Conservation (phyloP, 2,888 invertebrate genomes). For the Lasioglossum malachurum region DNA sequence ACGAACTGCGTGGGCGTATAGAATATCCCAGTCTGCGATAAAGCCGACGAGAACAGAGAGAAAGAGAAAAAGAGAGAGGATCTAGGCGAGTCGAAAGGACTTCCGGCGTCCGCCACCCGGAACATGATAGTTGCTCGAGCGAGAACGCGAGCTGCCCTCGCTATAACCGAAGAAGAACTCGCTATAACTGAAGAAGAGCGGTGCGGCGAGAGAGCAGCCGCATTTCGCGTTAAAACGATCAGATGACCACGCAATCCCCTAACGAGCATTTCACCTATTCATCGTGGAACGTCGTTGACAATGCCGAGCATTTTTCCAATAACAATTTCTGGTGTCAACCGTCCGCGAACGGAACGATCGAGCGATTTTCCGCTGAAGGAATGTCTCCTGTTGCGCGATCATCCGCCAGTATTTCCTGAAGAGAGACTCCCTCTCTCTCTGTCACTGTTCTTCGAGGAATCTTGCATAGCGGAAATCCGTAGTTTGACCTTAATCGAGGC, state of each 20-base stretch:
- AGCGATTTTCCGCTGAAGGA: conserved; percentile 16
- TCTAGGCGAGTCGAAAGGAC: conserved; percentile 78
- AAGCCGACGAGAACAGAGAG: conserved; percentile 35
- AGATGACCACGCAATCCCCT: conserved; percentile 30
- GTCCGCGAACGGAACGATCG: conserved; percentile 7
- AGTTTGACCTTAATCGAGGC: conserved; percentile 26
- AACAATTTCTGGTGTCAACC: background rate
- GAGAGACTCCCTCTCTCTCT: background rate
- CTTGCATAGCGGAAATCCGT: background rate
- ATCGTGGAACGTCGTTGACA: conserved; percentile 14
- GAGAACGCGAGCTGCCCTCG: conserved; percentile 54
- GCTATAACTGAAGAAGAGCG: conserved; percentile 22
- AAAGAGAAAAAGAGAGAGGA: conserved; percentile 58
- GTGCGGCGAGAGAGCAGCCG: conserved; percentile 2
- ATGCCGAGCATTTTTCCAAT: background rate
- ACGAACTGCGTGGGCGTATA: background rate
- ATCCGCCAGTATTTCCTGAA: background rate
- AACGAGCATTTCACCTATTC: conserved; percentile 17
- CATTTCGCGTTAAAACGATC: conserved; percentile 33
- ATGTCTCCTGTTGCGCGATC: conserved; percentile 14
- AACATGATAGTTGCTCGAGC: conserved; percentile 78
- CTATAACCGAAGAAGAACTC: background rate
- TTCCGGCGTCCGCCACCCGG: conserved; percentile 82
- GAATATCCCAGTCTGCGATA: conserved; percentile 22
- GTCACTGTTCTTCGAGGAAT: background rate